phyloP scores from a whole-genome alignment of 2,797 vertebrate species.

The Tauraco hartlaubi region DNA sequence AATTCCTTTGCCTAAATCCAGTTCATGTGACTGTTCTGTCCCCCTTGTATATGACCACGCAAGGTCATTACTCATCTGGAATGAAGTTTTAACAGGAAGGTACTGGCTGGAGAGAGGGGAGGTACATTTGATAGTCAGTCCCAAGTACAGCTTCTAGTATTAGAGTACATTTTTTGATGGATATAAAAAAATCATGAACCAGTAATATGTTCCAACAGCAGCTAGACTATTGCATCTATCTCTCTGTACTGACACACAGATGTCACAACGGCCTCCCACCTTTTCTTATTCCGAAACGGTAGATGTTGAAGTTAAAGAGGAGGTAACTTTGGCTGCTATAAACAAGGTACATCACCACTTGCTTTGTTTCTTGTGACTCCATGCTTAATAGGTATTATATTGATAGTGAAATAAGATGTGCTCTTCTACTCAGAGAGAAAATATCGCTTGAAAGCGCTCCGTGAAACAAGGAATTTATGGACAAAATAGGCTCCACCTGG shows the following conservation, averaged over 20 bases:
- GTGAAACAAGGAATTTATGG: not conserved
- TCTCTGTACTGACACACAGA: not conserved
- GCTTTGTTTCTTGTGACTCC: not conserved
- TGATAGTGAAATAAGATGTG: not conserved
- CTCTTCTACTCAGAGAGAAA: not conserved
- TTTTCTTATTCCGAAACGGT: not conserved
- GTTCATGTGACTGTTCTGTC: not conserved
- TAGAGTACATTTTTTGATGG: not conserved
- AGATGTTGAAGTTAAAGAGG: not conserved
- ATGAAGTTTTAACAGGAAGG: not conserved
- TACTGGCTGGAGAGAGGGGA: not conserved
- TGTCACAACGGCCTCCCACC: not conserved
- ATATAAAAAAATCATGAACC: not conserved
- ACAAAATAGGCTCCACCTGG: not conserved
- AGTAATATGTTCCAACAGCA: not conserved
- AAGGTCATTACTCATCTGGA: not conserved
- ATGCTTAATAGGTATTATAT: not conserved
- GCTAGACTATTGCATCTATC: not conserved
- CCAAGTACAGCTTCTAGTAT: not conserved
- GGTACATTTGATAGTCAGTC: not conserved
- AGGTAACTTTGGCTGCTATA: not conserved
- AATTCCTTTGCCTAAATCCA: slow-evolving; percentile 39
- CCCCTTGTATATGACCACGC: not conserved
- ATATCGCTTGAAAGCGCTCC: not conserved
- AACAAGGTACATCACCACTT: not conserved